A percentile compares a stretch with the other conserved stretches of the same genome.
Evolutionary conservation across 1,140 invertebrate species (phyloP).

Genomic region (Vanessa atalanta): DNA sequence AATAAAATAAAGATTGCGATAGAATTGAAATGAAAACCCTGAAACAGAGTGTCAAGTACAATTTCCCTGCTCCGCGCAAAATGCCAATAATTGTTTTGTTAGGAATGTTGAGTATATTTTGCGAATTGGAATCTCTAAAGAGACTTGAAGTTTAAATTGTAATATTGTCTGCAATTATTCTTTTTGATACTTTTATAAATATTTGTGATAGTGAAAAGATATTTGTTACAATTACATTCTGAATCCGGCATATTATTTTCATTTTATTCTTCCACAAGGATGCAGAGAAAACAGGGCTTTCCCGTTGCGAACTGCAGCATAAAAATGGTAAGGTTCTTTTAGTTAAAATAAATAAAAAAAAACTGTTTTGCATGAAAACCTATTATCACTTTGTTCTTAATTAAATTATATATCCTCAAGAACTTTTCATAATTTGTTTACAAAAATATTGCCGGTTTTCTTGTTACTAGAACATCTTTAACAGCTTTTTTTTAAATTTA

Average conservation of each 20-base stretch:
- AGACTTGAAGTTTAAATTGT: not conserved
- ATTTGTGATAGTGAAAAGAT: not conserved
- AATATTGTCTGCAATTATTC: not conserved
- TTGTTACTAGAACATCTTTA: too few relatives aligned
- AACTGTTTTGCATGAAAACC: not conserved
- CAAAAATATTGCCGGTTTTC: too few relatives aligned
- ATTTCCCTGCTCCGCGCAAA: constrained; percentile 38
- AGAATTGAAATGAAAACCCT: not conserved
- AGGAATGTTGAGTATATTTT: constrained; percentile 21
- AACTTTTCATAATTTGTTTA: too few relatives aligned
- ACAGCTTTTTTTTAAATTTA: not conserved
- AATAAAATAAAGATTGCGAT: not conserved
- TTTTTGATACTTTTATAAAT: not conserved
- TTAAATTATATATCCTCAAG: too few relatives aligned
- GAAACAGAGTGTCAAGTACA: not conserved
- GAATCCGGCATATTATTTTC: too few relatives aligned
- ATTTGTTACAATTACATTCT: too few relatives aligned
- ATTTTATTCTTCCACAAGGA: constrained; percentile 32
- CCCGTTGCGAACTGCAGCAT: constrained; percentile 71
- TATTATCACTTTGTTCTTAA: too few relatives aligned
- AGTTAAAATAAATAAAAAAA: not conserved
- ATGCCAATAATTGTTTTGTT: constrained; percentile 56
- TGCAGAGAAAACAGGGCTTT: constrained; percentile 75
- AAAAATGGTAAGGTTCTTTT: constrained; percentile 64
- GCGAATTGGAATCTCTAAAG: constrained; percentile 15